Conservation (phyloP, 2,888 invertebrate species). For the Mesorhabditis sp. region DNA sequence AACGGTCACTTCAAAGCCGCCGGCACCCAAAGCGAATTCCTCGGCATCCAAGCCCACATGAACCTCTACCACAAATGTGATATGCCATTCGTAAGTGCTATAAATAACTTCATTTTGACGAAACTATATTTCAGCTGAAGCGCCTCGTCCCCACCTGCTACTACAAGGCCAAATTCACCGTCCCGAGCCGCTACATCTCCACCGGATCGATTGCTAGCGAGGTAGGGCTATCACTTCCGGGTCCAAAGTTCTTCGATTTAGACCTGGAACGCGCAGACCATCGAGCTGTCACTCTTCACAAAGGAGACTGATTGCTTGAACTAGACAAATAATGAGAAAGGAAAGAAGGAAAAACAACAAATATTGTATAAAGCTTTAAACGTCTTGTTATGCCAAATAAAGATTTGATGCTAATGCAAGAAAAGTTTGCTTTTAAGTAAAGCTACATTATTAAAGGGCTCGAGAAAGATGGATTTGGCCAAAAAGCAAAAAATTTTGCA, state of each 20-base stretch:
- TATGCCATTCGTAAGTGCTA: background rate
- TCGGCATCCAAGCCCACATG: background rate
- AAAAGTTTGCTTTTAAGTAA: no score
- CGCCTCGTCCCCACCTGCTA: conserved; percentile 2
- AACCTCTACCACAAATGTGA: conserved; percentile 4
- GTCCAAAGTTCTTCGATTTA: background rate
- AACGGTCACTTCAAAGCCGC: conserved; percentile 1
- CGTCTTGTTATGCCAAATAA: no score
- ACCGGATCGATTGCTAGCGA: background rate
- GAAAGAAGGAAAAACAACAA: no score
- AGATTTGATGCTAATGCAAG: no score
- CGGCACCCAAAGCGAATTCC: background rate
- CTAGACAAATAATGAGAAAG: background rate
- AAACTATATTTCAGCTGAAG: background rate
- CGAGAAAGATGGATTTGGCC: no score
- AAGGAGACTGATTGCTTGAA: conserved; percentile 4
- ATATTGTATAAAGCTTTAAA: no score
- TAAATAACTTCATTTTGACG: background rate
- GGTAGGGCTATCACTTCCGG: background rate
- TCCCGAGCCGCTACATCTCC: background rate
- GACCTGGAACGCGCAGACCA: background rate
- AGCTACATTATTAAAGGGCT: no score
- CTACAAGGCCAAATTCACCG: background rate
- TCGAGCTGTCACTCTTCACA: conserved; percentile 1
- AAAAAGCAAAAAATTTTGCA: no score